These are phyloP conservation scores for Paragorgia papillata DNA, from an alignment of 92 coral and sea anemone genomes.

Conservation along the genomic window DNA sequence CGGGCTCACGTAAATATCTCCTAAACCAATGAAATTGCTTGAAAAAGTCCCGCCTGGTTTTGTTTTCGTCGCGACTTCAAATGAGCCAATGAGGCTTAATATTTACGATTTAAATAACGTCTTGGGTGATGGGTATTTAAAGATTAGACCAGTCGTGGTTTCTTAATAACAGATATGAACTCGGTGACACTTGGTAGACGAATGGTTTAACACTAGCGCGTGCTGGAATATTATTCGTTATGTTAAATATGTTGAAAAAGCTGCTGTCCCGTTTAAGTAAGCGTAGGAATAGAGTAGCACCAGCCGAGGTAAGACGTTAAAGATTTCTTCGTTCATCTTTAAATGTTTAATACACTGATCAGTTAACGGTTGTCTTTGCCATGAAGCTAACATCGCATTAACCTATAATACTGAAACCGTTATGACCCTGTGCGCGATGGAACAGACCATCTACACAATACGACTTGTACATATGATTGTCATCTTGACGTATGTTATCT, in stretches of 20 bases:
- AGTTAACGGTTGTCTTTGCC: too few relatives aligned
- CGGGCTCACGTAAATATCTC: too few relatives aligned
- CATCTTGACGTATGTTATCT: too few relatives aligned
- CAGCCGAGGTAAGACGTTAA: slow-evolving; percentile 6
- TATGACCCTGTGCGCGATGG: too few relatives aligned
- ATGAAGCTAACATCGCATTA: too few relatives aligned
- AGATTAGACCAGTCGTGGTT: not conserved
- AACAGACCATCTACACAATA: too few relatives aligned
- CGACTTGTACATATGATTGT: too few relatives aligned
- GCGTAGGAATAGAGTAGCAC: slow-evolving; percentile 17
- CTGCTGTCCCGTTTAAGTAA: not conserved
- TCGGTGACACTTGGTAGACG: not conserved
- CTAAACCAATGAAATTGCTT: not conserved
- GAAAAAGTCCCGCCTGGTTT: not conserved
- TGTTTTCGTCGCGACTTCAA: not conserved
- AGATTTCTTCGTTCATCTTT: not conserved
- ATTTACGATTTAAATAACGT: not conserved
- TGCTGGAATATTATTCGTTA: too few relatives aligned
- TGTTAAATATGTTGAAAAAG: slow-evolving; percentile 19
- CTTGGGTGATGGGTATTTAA: not conserved
- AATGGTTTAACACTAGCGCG: not conserved
- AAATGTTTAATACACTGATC: not conserved
- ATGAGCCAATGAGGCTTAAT: slow-evolving; percentile 9
- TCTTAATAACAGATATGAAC: not conserved
- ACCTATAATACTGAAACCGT: too few relatives aligned